Evolutionary conservation across 2,113 vertebrate genomes (phyloP), one percentile per base, ranked within the genome.

Genomic region (Stigmatopora nigra): DNA sequence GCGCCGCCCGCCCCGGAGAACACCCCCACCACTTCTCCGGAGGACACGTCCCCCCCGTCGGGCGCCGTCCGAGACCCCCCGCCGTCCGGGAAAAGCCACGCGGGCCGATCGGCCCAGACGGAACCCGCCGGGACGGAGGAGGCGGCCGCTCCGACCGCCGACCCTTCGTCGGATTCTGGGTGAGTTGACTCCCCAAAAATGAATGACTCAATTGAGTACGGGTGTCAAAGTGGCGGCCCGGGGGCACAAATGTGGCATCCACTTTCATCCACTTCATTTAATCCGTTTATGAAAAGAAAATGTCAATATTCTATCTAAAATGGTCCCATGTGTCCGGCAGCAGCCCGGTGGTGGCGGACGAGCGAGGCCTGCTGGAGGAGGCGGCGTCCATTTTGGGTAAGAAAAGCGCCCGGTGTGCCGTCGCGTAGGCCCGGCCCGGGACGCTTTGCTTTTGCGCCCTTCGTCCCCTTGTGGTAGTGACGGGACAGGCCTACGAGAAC

Each of bases 401-500:
- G 38, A 41, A 41, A 41, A 41, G 38, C 38, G 38, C 9, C 9
- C 38, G 4, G 25, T 3, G 25, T 31, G 25, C 1, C 25, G 2
- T 31, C 25, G 2, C 2, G 25, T 31, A 31, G 25, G 38, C 38
- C 38, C 38, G 38, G 38, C 38, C 38, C 38, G 38, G 38, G 5
- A 7, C 38, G 38, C 38, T 41, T 41, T 41, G 38, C 38, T 4
- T 7, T 1, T 1, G 38, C 38, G 38, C 38, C 6, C 7, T 7
- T 41, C 9, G 38, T 45, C 11, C 16, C 11, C 16, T 35, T 44
- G 25, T 31, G 49, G 65, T 67, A 92, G 91, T 92, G 67, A 92
- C 91, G 17, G 91, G 89, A 47, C 87, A 89, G 49, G 91, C 89
- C 19, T 92, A 92, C 74, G 89, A 91, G 77, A 90, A 88, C 73